A percentile compares a stretch with the other conserved stretches of the same genome.
Evolutionary conservation across 1,140 invertebrate genomes (phyloP).

Genomic region (Sycophila sp.): DNA sequence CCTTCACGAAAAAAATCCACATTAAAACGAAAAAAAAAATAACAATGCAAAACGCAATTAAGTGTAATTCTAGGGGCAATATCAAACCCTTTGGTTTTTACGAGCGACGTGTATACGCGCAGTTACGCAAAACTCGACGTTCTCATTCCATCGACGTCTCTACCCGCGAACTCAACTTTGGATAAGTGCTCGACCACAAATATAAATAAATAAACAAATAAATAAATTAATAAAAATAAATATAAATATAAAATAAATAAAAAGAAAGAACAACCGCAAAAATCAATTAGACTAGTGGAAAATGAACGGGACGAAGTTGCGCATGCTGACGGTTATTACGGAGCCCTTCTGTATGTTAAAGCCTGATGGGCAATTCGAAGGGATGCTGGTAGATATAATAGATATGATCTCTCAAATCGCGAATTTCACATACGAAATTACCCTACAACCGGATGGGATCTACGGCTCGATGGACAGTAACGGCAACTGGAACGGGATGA

Average conservation of each 20-base stretch:
- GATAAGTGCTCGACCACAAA: no score
- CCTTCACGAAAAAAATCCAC: no score
- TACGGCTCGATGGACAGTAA: conserved; percentile 89
- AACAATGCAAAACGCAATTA: no score
- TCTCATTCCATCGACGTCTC: no score
- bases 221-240: no score
- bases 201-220: no score
- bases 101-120: no score
- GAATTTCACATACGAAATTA: conserved; percentile 89
- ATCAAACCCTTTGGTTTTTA: no score
- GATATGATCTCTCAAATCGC: conserved; percentile 83
- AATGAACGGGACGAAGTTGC: conserved; percentile 68
- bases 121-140: no score
- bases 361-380: conserved; percentile 75
- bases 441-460: conserved; percentile 77
- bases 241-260: neutral
- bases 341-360: conserved; percentile 86
- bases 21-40: no score
- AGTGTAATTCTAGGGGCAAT: no score
- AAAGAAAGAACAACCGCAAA: neutral
- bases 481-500: conserved; percentile 91
- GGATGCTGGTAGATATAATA: conserved; percentile 93
- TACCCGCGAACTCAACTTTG: no score
- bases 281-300: neutral
- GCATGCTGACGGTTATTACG: conserved; percentile 79